A percentile compares a stretch with the other conserved stretches of the same genome.
Conservation (phyloP, 1,140 invertebrate species). For the Calliopsis andreniformis region DNA sequence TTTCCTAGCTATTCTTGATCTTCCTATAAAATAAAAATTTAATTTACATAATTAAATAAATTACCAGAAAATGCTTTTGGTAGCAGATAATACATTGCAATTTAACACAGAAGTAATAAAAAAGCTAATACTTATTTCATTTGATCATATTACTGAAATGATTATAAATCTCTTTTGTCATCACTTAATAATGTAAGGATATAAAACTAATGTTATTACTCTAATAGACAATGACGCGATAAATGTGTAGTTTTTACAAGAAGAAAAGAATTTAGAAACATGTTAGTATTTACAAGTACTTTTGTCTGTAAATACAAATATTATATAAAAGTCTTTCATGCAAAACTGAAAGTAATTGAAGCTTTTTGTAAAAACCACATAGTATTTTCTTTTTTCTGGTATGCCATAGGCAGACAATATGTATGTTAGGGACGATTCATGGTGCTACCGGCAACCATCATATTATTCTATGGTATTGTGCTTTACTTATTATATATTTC, state of each 20-base stretch:
- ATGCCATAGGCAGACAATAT: constrained; percentile 67
- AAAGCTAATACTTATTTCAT: constrained; percentile 26
- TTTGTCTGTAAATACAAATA: constrained; percentile 8
- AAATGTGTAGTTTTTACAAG: constrained; percentile 53
- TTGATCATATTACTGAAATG: constrained; percentile 33
- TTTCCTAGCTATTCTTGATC: constrained; percentile 1
- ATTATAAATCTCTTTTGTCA: constrained; percentile 47
- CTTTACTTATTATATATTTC: constrained; percentile 58
- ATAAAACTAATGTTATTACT: constrained; percentile 48
- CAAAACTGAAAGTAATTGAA: constrained; percentile 15
- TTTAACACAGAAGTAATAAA: constrained; percentile 25
- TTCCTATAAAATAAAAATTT: constrained; percentile 35
- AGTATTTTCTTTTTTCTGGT: constrained; percentile 15
- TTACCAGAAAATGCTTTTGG: constrained; percentile 7
- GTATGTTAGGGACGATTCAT: constrained; percentile 69
- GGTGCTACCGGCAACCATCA: constrained; percentile 65
- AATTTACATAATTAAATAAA: constrained; percentile 14
- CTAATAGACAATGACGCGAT: constrained; percentile 44
- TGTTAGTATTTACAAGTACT: constrained; percentile 26
- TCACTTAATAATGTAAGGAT: constrained; percentile 50
- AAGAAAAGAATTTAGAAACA: constrained; percentile 31
- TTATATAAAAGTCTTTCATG: constrained; percentile 12
- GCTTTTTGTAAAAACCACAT: constrained; percentile 54
- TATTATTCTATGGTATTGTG: constrained; percentile 65
- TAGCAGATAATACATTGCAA: background rate